Percentiles rank a stretch among this genome's conserved stretches.
phyloP scores from a whole-genome alignment of 92 coral and sea anemone genomes.

The Umimayanthus kanabou region DNA sequence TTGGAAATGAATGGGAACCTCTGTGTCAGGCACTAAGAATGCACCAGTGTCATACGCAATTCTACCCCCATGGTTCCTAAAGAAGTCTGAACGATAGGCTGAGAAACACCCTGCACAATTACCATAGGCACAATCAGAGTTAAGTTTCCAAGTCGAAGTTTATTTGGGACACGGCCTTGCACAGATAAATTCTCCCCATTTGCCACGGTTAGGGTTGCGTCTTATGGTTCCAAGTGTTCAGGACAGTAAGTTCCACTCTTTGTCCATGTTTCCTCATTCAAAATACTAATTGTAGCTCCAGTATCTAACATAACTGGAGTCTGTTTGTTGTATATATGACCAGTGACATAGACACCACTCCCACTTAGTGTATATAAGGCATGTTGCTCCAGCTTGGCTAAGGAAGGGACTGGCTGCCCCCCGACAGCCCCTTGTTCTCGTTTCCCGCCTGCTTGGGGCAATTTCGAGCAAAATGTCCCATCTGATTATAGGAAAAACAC shows the following conservation, averaged over 20 bases:
- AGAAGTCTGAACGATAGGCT: slow-evolving; percentile 7
- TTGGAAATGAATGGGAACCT: slow-evolving; percentile 42
- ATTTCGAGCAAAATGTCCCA: slow-evolving; percentile 45
- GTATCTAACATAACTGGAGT: too few species aligned
- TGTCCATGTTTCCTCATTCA: slow-evolving; percentile 52
- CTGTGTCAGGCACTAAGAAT: slow-evolving; percentile 35
- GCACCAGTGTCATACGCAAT: not conserved
- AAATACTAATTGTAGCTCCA: not conserved
- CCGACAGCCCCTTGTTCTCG: slow-evolving; percentile 21
- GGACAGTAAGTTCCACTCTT: slow-evolving; percentile 40
- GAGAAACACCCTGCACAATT: slow-evolving; percentile 39
- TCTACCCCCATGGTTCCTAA: slow-evolving; percentile 37
- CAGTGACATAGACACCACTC: slow-evolving; percentile 7
- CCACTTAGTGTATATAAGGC: slow-evolving; percentile 40
- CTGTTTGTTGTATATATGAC: slow-evolving; percentile 38
- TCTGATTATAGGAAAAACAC: slow-evolving; percentile 7
- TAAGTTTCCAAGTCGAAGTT: slow-evolving; percentile 45
- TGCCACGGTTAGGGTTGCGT: too few species aligned
- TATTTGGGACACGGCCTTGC: slow-evolving; percentile 1
- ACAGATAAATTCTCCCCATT: too few species aligned
- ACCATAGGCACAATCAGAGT: slow-evolving; percentile 40
- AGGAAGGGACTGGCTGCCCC: slow-evolving; percentile 57
- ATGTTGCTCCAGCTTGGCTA: slow-evolving; percentile 15
- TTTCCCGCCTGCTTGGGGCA: too few species aligned
- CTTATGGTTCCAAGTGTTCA: slow-evolving; percentile 36